Conservation (phyloP, 2,797 vertebrate species). For the Crocodylus rhombifer region DNA sequence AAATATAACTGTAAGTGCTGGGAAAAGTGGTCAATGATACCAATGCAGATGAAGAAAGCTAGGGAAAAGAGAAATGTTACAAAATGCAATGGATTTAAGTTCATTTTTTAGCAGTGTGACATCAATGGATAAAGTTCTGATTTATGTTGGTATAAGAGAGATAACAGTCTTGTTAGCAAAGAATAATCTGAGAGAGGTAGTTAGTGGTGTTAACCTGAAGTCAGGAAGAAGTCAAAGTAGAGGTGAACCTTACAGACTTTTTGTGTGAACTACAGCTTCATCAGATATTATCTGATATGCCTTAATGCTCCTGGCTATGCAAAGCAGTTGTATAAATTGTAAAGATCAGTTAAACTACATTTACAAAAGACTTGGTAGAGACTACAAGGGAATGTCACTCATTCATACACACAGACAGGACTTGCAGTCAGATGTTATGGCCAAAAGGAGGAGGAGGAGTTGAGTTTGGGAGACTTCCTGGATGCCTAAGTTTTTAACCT, state of each 20-base stretch:
- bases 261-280: background rate
- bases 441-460: no score
- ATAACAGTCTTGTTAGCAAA: background rate
- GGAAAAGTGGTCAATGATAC: background rate
- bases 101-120: background rate
- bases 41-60: background rate
- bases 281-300: no score
- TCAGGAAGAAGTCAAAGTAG: background rate
- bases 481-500: no score
- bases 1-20: background rate
- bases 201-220: background rate
- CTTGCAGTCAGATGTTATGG: no score
- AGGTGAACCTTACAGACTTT: background rate
- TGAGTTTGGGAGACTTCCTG: no score
- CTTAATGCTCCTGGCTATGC: fast-evolving
- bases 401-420: no score
- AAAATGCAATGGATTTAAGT: background rate
- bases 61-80: background rate
- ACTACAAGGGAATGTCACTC: no score
- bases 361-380: background rate
- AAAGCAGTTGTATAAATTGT: background rate
- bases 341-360: background rate
- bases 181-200: background rate
- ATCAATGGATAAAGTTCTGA: background rate
- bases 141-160: background rate